Evolutionary conservation across 2,113 vertebrate species (phyloP).

Genomic region (Mus spicilegus): DNA sequence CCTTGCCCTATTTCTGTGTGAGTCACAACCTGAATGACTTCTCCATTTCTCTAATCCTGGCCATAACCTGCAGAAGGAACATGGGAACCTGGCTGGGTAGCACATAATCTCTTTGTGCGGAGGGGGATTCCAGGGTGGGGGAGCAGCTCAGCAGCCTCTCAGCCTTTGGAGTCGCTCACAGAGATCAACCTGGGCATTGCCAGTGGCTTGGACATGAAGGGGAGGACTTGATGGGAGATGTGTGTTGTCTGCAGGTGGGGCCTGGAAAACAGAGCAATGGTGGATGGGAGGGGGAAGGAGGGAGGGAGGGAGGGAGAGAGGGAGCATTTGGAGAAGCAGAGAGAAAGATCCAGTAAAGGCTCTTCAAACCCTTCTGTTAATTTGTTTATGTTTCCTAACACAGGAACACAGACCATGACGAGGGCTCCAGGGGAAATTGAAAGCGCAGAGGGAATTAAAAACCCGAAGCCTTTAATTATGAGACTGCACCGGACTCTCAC

Average conservation of each 20-base stretch:
- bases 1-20: not conserved
- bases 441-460: constrained; percentile 56
- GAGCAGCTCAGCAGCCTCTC: not conserved
- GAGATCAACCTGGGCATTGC: not conserved
- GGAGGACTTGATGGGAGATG: not conserved
- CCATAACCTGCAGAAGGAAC: not conserved
- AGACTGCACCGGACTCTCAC: constrained; percentile 20
- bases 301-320: not conserved
- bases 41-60: not conserved
- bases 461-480: constrained; percentile 65
- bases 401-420: constrained; percentile 31
- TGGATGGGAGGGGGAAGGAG: too few species aligned
- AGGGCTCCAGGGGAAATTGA: constrained; percentile 57
- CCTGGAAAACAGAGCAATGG: too few species aligned
- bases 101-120: too few species aligned
- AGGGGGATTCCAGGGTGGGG: not conserved
- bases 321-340: not conserved
- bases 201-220: too few species aligned
- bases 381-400: constrained; percentile 64
- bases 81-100: not conserved
- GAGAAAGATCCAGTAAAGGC: not conserved
- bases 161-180: not conserved
- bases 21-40: not conserved
- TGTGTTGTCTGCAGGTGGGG: not conserved
- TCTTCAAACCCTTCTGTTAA: constrained; percentile 42